phyloP scores from a whole-genome alignment of 1,140 invertebrate species.

The Leptopilina clavipes region DNA sequence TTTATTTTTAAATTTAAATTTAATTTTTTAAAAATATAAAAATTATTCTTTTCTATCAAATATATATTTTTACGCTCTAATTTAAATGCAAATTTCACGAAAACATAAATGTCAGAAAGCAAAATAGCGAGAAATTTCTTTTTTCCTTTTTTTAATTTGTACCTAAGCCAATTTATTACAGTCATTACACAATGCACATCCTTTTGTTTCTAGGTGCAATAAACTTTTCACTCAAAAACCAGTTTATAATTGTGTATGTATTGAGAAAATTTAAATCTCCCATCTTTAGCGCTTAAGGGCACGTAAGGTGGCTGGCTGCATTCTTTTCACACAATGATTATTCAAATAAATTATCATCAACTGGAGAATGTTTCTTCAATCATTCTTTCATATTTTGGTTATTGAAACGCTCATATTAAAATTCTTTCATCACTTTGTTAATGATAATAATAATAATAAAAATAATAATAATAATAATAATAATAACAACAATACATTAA shows the following conservation, averaged over 20 bases:
- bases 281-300: background rate
- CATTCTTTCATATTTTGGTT: background rate
- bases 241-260: background rate
- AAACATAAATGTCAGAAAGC: no score
- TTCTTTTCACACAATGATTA: constrained; percentile 7
- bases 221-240: background rate
- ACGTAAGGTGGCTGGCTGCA: background rate
- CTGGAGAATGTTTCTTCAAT: background rate
- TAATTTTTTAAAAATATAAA: no score
- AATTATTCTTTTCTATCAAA: no score
- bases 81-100: no score
- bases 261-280: constrained; percentile 4
- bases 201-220: constrained; percentile 12
- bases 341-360: background rate
- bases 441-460: background rate
- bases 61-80: no score
- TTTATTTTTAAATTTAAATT: no score
- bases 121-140: no score
- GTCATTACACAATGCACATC: background rate
- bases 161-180: background rate
- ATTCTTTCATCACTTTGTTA: no score
- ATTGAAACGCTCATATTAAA: no score
- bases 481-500: no score
- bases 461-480: no score
- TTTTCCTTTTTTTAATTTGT: no score